These are phyloP conservation scores for Carapus acus DNA, from an alignment of 2,797 vertebrate species.

Conservation along the genomic window DNA sequence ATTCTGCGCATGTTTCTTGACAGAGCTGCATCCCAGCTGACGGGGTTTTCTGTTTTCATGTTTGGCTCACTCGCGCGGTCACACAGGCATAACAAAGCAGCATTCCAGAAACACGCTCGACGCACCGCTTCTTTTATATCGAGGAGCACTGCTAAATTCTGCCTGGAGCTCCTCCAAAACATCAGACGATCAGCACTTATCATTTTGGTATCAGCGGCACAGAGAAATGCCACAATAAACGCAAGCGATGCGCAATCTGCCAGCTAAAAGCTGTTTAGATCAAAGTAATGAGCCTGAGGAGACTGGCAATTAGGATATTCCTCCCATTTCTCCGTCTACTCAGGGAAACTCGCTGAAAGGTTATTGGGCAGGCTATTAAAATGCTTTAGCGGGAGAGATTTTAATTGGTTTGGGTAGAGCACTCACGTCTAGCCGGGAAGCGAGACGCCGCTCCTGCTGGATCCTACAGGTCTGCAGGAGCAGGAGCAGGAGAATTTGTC, in stretches of 20 bases:
- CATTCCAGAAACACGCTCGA: slow-evolving; percentile 35
- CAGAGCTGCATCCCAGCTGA: slow-evolving; percentile 45
- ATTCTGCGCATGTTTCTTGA: slow-evolving; percentile 43
- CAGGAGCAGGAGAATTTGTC: slow-evolving; percentile 32
- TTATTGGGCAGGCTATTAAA: slow-evolving; percentile 64
- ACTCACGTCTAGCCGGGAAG: slow-evolving; percentile 54
- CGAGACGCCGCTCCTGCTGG: slow-evolving; percentile 31
- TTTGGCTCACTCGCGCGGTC: slow-evolving; percentile 51
- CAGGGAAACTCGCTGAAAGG: slow-evolving; percentile 61
- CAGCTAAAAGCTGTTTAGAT: slow-evolving; percentile 67
- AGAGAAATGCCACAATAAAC: slow-evolving; percentile 53
- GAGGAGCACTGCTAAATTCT: slow-evolving; percentile 26
- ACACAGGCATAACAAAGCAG: slow-evolving; percentile 50
- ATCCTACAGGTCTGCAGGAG: background rate
- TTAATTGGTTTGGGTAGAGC: slow-evolving; percentile 64
- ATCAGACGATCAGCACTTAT: slow-evolving; percentile 42
- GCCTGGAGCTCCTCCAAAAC: slow-evolving; percentile 34
- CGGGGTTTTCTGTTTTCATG: slow-evolving; percentile 48
- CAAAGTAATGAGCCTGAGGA: slow-evolving; percentile 68
- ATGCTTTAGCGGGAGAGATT: slow-evolving; percentile 59
- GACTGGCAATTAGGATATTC: slow-evolving; percentile 65
- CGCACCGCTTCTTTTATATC: slow-evolving; percentile 36
- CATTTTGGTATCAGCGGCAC: slow-evolving; percentile 42
- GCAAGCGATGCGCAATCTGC: slow-evolving; percentile 52
- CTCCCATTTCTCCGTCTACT: slow-evolving; percentile 59